These are phyloP conservation scores for Panulirus ornatus DNA, from an alignment of 1,140 invertebrate species.

Conservation along the genomic window DNA sequence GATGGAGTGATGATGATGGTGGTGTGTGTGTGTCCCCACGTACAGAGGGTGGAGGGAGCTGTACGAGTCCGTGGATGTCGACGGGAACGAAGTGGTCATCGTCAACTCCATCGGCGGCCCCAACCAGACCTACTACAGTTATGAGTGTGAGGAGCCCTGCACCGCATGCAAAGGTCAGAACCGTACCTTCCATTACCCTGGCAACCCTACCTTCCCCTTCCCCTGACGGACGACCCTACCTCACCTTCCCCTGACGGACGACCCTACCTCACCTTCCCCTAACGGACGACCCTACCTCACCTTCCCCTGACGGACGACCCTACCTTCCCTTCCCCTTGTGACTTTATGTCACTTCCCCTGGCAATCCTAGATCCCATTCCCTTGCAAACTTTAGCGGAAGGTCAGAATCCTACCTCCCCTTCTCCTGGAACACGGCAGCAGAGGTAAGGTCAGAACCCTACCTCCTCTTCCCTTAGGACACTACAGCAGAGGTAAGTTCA, in stretches of 20 bases:
- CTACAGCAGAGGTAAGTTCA: no score
- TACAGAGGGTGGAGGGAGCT: constrained; percentile 20
- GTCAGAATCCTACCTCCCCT: neutral
- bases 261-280: neutral
- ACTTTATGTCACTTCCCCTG: neutral
- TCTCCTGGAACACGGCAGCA: no score
- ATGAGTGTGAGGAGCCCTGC: constrained; percentile 3
- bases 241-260: neutral
- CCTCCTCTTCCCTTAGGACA: no score
- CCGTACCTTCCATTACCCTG: neutral
- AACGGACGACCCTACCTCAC: neutral
- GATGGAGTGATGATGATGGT: no score
- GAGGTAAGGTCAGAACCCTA: no score
- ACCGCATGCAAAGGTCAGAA: constrained; percentile 35
- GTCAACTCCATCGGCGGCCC: neutral
- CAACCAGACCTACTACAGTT: constrained; percentile 48
- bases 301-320: neutral
- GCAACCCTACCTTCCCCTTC: neutral
- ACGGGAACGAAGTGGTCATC: constrained; percentile 42
- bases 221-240: neutral
- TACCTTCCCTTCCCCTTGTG: neutral
- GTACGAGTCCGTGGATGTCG: constrained; percentile 30
- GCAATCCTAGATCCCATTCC: neutral
- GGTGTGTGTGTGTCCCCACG: neutral
- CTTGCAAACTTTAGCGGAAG: neutral